Base-by-base conservation (phyloP, 1,140 invertebrate species). In the Anadara kagoshimensis region DNA sequence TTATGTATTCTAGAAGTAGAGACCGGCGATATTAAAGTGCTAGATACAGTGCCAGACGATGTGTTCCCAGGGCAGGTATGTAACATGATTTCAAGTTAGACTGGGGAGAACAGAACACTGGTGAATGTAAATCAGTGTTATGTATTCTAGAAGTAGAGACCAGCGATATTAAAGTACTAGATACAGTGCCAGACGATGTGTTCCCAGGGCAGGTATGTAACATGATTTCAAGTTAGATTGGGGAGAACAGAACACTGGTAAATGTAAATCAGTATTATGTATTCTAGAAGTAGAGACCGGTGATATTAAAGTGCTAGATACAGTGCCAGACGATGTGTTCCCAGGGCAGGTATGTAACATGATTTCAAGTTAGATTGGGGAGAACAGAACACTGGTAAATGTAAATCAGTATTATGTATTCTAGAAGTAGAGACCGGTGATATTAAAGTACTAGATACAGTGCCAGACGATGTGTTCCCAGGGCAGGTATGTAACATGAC, bases 1-100 rank as follows among this genome's bases (percentile, higher is more conserved):
- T 82, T 96, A 5, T 94, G 93, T 20, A 85, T 96, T 4, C 92
- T 95, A 69, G 91, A 96, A 75, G 81, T 94, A 0, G 88, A 91
- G 1, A 90, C 89, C 8, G 93, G 94, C 41, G 78, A 91, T 82
- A 54, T 91, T 29, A 88, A 80, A 24, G 83, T 90, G 2, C 68
- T 91, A 36, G 84, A 90, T 14, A 86, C 92, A 26, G 86, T 95
- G 47, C 93, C 94, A 0, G 91, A 93, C 43, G 88, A 92, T 92
- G 54, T 88, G 77, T 94, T 93, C 78, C 93, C 93, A n/a, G 94
- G 92, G 57, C 93, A 95, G 82, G 87, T 88, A 76, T 77, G 59
- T 7, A 5, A 1, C 36, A 20, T 45, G 49, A 36, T 18, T 14
- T 26, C 22, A 14, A 41, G 14, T 18, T 24, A 53, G 7, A 36